Base-by-base conservation (phyloP, 1,140 invertebrate genomes). In the Xylocopa sonorina region DNA sequence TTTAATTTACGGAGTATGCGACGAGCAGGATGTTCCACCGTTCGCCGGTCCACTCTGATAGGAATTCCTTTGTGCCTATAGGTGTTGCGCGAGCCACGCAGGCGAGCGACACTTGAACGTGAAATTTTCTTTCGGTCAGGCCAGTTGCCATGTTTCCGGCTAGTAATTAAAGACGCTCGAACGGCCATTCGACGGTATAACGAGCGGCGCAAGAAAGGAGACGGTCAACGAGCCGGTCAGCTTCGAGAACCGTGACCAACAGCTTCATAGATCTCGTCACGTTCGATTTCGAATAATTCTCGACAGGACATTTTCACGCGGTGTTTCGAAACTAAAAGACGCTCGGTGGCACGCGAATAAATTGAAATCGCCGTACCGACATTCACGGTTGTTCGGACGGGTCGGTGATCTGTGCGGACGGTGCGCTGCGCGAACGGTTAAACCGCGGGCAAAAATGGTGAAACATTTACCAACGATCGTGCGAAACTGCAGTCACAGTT, bases 181-280 rank as follows among this genome's bases (percentile, higher is more conserved):
- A 87, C 83, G 62, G 81, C 79, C 51, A 43, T 71, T 75, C 29
- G 69, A 85, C 63, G 85, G n/a, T n/a, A 87, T 87, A 87, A 88
- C 86, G 84, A 85, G 78, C 50, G 24, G 78, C 82, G 64, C 78
- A 64, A 55, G 76, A 41, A 72, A 46, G 68, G 21, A 53, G 67
- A 48, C 67, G 80, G 63, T 76, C 83, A 87, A 85, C 86, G 88
- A 89, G 88, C 81, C 80, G 83, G 82, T 86, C 85, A 83, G 88
- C 87, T 89, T 84, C 80, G 82, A 87, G 84, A 86, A 90, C 86
- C 89, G 90, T 91, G 88, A 90, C 88, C 89, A 91, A 91, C 87
- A 87, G 89, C 90, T 91, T 89, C 84, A 91, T 89, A 89, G 88
- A 88, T 88, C 86, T 77, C 82, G 69, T 74, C 75, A 72, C 53